Percentiles rank a stretch among this genome's conserved stretches.
Conservation (phyloP, 2,113 vertebrate species). For the Anoplopoma fimbria region DNA sequence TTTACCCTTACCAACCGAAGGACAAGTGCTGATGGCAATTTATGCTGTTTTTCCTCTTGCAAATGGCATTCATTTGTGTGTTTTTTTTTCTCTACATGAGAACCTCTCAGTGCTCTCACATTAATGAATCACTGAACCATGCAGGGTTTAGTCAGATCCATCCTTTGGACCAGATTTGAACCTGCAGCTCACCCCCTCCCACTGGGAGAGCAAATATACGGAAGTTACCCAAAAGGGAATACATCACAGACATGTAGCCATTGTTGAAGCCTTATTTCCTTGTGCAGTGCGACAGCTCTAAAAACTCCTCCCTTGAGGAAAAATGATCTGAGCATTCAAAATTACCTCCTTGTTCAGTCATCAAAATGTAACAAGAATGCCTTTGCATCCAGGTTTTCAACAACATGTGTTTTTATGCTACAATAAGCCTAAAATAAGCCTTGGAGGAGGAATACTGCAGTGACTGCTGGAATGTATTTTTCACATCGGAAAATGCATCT, state of each 20-base stretch:
- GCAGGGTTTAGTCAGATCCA: constrained; percentile 40
- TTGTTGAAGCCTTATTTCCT: constrained; percentile 44
- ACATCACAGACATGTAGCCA: constrained; percentile 22
- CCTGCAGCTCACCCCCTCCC: background rate
- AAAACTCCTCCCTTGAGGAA: constrained; percentile 19
- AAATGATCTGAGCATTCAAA: constrained; percentile 31
- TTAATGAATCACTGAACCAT: constrained; percentile 49
- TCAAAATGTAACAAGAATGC: constrained; percentile 14
- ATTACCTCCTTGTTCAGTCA: constrained; percentile 27
- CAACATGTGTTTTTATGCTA: constrained; percentile 13
- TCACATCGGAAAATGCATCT: constrained; percentile 10
- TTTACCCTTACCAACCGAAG: constrained; percentile 51
- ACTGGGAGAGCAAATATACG: constrained; percentile 19
- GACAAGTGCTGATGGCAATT: constrained; percentile 59
- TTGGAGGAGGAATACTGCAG: constrained; percentile 4
- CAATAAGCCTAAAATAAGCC: constrained; percentile 9
- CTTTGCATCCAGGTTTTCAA: background rate
- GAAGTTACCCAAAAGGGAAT: constrained; percentile 20
- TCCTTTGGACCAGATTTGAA: constrained; percentile 49
- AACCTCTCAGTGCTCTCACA: constrained; percentile 44
- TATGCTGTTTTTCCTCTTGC: constrained; percentile 20
- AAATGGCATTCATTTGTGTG: constrained; percentile 46
- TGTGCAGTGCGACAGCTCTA: constrained; percentile 10
- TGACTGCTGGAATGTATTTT: constrained; percentile 4
- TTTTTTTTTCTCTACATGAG: background rate